Percentiles rank a stretch among this genome's conserved stretches.
Evolutionary conservation across 2,113 vertebrate species (phyloP).

Genomic region (Phylloscopus whistleri): DNA sequence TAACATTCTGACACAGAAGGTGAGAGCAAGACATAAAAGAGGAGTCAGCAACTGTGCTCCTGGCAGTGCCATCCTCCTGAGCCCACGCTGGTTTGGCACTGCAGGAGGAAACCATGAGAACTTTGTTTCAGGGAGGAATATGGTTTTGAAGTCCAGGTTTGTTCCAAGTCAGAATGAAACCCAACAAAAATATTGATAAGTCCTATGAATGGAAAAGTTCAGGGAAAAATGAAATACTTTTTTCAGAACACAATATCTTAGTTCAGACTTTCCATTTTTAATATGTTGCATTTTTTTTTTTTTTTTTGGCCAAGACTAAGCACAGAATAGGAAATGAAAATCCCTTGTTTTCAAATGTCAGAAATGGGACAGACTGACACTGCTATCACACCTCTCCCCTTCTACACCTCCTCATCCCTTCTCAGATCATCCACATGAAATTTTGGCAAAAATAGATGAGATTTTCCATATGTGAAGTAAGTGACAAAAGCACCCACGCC

Average conservation of each 20-base stretch:
- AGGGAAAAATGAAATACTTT: neutral
- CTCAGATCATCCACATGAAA: slow-evolving; percentile 24
- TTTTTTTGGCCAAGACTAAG: neutral
- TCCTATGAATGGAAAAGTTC: neutral
- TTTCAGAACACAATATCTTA: neutral
- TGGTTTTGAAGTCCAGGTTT: neutral
- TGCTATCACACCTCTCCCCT: slow-evolving; percentile 44
- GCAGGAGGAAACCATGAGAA: neutral
- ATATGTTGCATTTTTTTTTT: neutral
- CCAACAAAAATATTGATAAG: neutral
- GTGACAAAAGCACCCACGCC: slow-evolving; percentile 36
- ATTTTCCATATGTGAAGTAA: slow-evolving; percentile 46
- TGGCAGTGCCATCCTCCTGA: neutral
- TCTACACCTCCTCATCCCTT: slow-evolving; percentile 41
- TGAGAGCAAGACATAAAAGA: neutral
- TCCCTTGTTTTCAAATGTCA: neutral
- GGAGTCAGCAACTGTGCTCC: neutral
- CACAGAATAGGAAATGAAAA: neutral
- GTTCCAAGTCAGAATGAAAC: neutral
- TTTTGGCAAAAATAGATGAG: slow-evolving; percentile 54
- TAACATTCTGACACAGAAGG: neutral
- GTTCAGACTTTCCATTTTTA: neutral
- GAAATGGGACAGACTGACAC: slow-evolving; percentile 37
- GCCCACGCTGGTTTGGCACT: neutral
- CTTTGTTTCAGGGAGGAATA: neutral